These are phyloP conservation scores for Thunnus albacares DNA, from an alignment of 2,797 vertebrate species.

Conservation along the genomic window DNA sequence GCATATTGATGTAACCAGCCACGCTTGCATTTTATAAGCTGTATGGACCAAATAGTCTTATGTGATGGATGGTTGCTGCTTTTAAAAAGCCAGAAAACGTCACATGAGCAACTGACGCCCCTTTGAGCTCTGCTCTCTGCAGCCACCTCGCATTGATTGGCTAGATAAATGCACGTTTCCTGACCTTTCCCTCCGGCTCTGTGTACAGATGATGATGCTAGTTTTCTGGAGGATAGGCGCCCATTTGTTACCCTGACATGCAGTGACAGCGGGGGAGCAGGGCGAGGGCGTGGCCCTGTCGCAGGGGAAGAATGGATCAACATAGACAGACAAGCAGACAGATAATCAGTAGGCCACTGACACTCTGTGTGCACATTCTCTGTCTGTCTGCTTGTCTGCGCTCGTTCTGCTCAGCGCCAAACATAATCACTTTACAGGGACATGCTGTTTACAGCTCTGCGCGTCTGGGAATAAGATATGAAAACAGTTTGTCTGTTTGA, in stretches of 20 bases:
- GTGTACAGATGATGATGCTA: slow-evolving; percentile 51
- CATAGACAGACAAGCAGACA: slow-evolving; percentile 52
- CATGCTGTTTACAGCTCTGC: slow-evolving; percentile 75
- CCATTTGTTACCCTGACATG: slow-evolving; percentile 68
- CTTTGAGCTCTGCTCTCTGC: slow-evolving; percentile 12
- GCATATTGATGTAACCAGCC: not conserved
- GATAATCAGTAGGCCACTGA: slow-evolving; percentile 62
- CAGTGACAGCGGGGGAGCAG: slow-evolving; percentile 16
- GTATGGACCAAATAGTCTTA: slow-evolving; percentile 13
- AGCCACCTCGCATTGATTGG: slow-evolving; percentile 57
- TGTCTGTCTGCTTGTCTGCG: slow-evolving; percentile 54
- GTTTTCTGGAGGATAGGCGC: slow-evolving; percentile 37
- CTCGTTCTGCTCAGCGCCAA: slow-evolving; percentile 58
- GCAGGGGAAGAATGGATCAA: slow-evolving; percentile 45
- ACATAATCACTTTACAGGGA: slow-evolving; percentile 78
- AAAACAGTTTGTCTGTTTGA: slow-evolving; percentile 76
- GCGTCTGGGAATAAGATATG: slow-evolving; percentile 72
- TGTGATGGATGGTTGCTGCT: slow-evolving; percentile 33
- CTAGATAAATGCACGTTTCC: slow-evolving; percentile 55
- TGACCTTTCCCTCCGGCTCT: slow-evolving; percentile 58
- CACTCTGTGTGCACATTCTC: slow-evolving; percentile 35
- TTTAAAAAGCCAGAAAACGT: slow-evolving; percentile 26
- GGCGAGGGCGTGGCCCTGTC: slow-evolving; percentile 46
- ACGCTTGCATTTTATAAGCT: slow-evolving; percentile 16
- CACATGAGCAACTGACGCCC: slow-evolving; percentile 6